A percentile compares a stretch with the other conserved stretches of the same genome.
Evolutionary conservation across 2,888 invertebrate species (phyloP).

Genomic region (Melieria crassipennis): DNA sequence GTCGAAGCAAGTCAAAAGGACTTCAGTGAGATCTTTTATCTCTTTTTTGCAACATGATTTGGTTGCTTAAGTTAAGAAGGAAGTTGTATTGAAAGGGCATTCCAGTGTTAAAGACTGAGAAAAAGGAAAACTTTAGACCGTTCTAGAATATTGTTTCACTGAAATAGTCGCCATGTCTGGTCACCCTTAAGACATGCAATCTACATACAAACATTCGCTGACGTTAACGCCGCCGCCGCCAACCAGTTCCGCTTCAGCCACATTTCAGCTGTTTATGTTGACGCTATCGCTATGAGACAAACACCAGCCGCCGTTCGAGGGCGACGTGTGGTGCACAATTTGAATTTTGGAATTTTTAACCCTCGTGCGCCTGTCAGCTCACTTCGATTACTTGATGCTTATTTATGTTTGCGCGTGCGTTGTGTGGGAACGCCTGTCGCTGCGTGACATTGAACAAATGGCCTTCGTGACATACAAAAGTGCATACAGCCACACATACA

Average conservation of each 20-base stretch:
- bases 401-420: neutral
- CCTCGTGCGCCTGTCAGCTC: neutral
- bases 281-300: too few species aligned
- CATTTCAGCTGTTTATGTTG: neutral
- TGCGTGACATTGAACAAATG: constrained; percentile 23
- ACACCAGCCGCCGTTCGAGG: too few species aligned
- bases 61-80: too few species aligned
- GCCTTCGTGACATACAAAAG: neutral
- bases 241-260: constrained; percentile 22
- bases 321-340: too few species aligned
- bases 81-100: too few species aligned
- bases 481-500: neutral
- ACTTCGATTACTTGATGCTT: constrained; percentile 3
- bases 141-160: too few species aligned
- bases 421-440: constrained; percentile 25
- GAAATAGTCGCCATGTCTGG: too few species aligned
- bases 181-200: neutral
- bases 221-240: neutral
- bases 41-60: too few species aligned
- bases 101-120: too few species aligned
- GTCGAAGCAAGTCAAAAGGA: too few species aligned
- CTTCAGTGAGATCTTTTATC: too few species aligned
- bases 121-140: too few species aligned
- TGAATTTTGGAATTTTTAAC: constrained; percentile 8
- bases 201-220: neutral